Evolutionary conservation across 1,140 invertebrate genomes (phyloP), one percentile per base, ranked within the genome.

Genomic region (Drosophila tani): DNA sequence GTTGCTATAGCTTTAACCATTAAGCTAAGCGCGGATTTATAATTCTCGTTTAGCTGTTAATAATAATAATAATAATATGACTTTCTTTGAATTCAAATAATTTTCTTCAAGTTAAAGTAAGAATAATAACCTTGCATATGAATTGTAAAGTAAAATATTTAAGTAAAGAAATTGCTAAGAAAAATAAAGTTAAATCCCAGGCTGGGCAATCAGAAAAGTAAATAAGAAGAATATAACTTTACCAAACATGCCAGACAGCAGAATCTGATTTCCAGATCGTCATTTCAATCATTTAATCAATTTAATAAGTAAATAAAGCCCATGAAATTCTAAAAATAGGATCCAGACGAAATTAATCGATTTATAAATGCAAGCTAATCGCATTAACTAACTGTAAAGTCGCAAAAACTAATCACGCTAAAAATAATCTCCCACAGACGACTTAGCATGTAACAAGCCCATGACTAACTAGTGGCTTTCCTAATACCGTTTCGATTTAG

Each of bases 401-500:
- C 53, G 53, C 53, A 56, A 40, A 56, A 24, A 0, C 32, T 1
- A 56, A 40, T 56, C 53, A 56, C 19, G 53, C 32, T 38, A 15
- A 55, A 21, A 38, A 55, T 8, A 21, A 21, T 38, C 32, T 19
- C 17, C 19, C 21, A 55, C 19, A 15, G 53, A 21, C 4, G 15
- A 24, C 35, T 56, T n/a, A 24, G 53, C 53, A 56, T 56, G 53
- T 11, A 24, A 56, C 35, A 40, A 56, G 40, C 4, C 15, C 53
- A 56, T 56, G 53, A 56, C 53, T 40, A 56, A 56, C 35, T 12
- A 55, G 35, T 55, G 32, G 19, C 32, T 40, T 55, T 55, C 51
- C 51, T 40, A 55, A 40, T 11, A 40, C 53, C 53, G 53, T 56
- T 56, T 56, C 8, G 24, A 19, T n/a, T 56, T n/a, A n/a, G 35